Evolutionary conservation across 2,797 vertebrate species (phyloP).

Genomic region (Borostomias antarcticus): DNA sequence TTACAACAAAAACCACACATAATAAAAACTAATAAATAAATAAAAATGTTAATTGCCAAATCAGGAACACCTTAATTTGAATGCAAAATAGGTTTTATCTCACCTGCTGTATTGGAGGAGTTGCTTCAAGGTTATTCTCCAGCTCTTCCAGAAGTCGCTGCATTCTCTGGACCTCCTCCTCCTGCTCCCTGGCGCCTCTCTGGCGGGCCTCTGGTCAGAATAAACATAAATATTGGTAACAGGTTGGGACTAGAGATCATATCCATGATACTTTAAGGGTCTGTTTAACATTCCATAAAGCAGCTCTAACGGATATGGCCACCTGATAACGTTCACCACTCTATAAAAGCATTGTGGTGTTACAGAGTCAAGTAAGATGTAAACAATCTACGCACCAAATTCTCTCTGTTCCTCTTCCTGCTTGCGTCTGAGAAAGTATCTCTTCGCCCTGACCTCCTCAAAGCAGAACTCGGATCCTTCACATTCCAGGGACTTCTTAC

Average conservation of each 20-base stretch:
- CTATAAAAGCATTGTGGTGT: background rate
- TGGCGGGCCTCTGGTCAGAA: constrained; percentile 70
- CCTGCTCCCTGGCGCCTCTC: constrained; percentile 59
- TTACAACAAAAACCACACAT: background rate
- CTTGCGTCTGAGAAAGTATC: constrained; percentile 72
- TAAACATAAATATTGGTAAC: background rate
- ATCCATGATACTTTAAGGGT: background rate
- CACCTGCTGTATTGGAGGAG: constrained; percentile 15
- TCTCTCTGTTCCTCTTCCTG: constrained; percentile 68
- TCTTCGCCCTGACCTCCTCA: constrained; percentile 75
- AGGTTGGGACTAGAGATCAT: background rate
- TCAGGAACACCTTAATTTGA: background rate
- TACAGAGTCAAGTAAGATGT: background rate
- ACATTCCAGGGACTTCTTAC: constrained; percentile 73
- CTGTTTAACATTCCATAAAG: background rate
- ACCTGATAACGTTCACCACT: background rate
- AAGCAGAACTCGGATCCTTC: constrained; percentile 83
- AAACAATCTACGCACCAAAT: constrained; percentile 61
- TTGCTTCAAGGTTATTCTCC: constrained; percentile 57
- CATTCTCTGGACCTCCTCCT: constrained; percentile 69
- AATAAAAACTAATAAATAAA: background rate
- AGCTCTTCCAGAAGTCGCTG: constrained; percentile 73
- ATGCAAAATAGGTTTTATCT: background rate
- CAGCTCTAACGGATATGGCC: background rate
- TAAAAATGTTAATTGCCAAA: background rate